Percentiles rank a stretch among this genome's conserved stretches.
These are phyloP conservation scores for Platorchestia sp. DNA, from an alignment of 1,140 invertebrate species.

Conservation along the genomic window DNA sequence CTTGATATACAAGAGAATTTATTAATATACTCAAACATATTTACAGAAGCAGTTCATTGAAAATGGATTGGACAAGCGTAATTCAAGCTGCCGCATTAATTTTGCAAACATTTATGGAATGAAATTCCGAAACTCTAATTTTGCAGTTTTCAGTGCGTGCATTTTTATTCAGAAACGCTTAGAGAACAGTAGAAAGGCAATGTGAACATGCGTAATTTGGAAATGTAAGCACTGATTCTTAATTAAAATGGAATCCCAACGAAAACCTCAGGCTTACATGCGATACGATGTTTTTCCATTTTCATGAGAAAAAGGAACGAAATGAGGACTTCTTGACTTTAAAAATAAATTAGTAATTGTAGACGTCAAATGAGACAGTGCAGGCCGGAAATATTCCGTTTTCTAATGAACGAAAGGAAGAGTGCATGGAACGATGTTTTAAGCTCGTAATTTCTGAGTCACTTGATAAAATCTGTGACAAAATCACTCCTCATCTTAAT, in stretches of 20 bases:
- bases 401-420: not conserved
- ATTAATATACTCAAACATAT: no score
- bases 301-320: not conserved
- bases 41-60: no score
- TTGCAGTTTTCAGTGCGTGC: no score
- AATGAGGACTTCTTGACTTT: not conserved
- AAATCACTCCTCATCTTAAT: not conserved
- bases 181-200: no score
- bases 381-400: not conserved
- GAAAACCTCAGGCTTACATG: not conserved
- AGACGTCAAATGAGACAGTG: not conserved
- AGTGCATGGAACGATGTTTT: not conserved
- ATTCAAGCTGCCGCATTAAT: no score
- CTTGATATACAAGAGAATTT: no score
- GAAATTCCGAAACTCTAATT: not conserved
- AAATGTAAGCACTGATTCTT: no score
- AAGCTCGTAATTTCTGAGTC: not conserved
- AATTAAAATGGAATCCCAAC: no score
- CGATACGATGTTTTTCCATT: not conserved
- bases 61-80: no score
- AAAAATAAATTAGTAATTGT: not conserved
- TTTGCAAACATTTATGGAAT: no score
- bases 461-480: not conserved
- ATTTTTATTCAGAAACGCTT: no score
- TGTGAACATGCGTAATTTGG: no score